Base-by-base conservation (phyloP, 2,797 vertebrate genomes). In the Squalus acanthias region DNA sequence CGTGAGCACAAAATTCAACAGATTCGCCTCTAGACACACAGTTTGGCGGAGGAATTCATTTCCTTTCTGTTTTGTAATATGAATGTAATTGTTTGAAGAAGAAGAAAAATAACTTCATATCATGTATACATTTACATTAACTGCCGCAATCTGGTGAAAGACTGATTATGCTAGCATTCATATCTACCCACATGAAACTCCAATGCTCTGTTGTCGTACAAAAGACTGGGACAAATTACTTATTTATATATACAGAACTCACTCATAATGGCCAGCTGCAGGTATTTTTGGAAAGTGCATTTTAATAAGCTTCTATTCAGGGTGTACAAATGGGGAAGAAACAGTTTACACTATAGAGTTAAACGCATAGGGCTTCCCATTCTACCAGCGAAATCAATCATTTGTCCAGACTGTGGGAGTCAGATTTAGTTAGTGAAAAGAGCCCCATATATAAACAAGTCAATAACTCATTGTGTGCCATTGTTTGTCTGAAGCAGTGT, bases 391-490 rank as follows among this genome's bases (percentile, higher is more conserved):
- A 98, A 98, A 98, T 98, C 98, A 98, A 98, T 98, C 98, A 98
- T 98, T 98, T 98, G 98, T 98, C 98, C 98, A 98, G 98, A 98
- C 97, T 98, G 98, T 98, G 98, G 98, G 98, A 98, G 98, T 98
- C 98, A 98, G 97, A 98, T 97, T 98, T 97, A 98, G 98, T 98
- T 98, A 98, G 98, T 98, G 98, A 98, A 98, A 98, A 98, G 98
- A 98, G 97, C 97, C 97, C 98, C 97, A 98, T 98, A 98, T 98
- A 98, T 98, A 98, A 98, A 98, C 98, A 98, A 98, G 98, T 98
- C 98, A 98, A 98, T 98, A 98, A 98, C 98, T 98, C 98, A 98
- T 98, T 98, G 98, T 98, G 98, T 98, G 97, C 98, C 97, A 98
- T 98, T 98, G 98, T 98, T 97, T 97, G 97, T 96, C 97, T 98